Percentiles rank a stretch among this genome's conserved stretches.
Evolutionary conservation across 2,888 invertebrate genomes (phyloP).

Genomic region (Lysandra bellargus): DNA sequence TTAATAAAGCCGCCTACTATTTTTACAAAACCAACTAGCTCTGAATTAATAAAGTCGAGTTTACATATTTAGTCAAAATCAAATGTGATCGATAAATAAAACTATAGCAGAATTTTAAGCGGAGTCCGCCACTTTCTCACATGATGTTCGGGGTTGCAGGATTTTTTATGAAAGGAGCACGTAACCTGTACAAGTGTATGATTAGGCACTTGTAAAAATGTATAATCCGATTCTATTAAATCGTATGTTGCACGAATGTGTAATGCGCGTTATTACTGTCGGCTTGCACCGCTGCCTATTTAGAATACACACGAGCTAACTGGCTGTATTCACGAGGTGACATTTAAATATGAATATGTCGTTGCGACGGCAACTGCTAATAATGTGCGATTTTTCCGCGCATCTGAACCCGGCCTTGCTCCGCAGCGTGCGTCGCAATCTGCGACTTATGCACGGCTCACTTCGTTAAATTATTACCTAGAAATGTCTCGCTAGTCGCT

Average conservation of each 20-base stretch:
- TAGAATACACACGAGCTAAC: constrained; percentile 56
- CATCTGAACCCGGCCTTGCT: constrained; percentile 56
- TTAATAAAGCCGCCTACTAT: too few species aligned
- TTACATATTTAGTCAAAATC: too few species aligned
- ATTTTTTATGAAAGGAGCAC: not conserved
- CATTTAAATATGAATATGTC: constrained; percentile 78
- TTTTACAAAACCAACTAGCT: too few species aligned
- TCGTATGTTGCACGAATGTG: not conserved
- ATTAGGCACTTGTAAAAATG: not conserved
- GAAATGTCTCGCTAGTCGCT: constrained; percentile 24
- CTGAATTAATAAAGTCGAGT: too few species aligned
- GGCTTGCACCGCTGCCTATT: constrained; percentile 32
- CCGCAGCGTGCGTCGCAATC: constrained; percentile 45
- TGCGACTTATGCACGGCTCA: constrained; percentile 43
- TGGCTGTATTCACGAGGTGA: constrained; percentile 57
- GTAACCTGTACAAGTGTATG: not conserved
- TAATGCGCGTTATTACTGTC: constrained; percentile 19
- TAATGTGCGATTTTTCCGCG: constrained; percentile 75
- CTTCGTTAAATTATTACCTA: constrained; percentile 42
- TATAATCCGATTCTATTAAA: not conserved
- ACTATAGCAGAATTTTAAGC: not conserved
- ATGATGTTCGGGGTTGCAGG: not conserved
- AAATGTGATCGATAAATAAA: too few species aligned
- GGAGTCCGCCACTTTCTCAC: too few species aligned
- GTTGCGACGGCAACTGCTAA: constrained; percentile 61